Evolutionary conservation across 2,888 invertebrate genomes (phyloP), one percentile per base, ranked within the genome.

Genomic region (Drosophila nigritarsus): DNA sequence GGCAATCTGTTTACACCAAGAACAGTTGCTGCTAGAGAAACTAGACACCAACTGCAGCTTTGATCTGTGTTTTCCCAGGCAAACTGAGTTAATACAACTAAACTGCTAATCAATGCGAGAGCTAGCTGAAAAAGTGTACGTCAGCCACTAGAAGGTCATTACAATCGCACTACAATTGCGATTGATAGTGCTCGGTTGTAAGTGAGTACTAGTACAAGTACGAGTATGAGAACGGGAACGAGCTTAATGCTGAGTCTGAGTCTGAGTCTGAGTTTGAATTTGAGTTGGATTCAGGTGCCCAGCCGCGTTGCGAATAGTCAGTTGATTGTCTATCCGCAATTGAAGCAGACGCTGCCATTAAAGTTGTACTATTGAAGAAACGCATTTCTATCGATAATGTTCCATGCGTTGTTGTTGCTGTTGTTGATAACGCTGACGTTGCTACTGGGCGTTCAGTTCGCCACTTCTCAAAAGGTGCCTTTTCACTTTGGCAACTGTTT

Each of bases 401-500:
- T 24, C 9, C 30, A 56, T 30, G 29, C 38, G 8, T 55, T 55
- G 13, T 9, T 45, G 4, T 11, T 45, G 32, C 20, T 67, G 1
- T 38, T 66, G 1, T 20, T 56, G 30, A 20, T 56, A 13, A 53
- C 69, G 6, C 7, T 69, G 15, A 24, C 62, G 40, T 5, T 50
- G n/a, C 24, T 68, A 9, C 29, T 78, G 50, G 40, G 7, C 24
- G 24, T 24, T 45, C 45, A 45, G 45, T 24, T 15, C 4, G 45
- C 8, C 15, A 45, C 45, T 8, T 45, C 24, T 8, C 3, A 38
- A 18, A 18, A 0, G 18, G 7, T 3, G 3, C 18, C 0, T 18
- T 18, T 15, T 8, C 78, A 81, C 58, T 83, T 62, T 38, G 83
- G 83, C 49, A 84, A 75, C 32, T 83, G 83, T 30, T 8, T 65